A percentile compares a stretch with the other conserved stretches of the same genome.
Conservation (phyloP, 2,797 vertebrate genomes). For the Sus cebifrons region DNA sequence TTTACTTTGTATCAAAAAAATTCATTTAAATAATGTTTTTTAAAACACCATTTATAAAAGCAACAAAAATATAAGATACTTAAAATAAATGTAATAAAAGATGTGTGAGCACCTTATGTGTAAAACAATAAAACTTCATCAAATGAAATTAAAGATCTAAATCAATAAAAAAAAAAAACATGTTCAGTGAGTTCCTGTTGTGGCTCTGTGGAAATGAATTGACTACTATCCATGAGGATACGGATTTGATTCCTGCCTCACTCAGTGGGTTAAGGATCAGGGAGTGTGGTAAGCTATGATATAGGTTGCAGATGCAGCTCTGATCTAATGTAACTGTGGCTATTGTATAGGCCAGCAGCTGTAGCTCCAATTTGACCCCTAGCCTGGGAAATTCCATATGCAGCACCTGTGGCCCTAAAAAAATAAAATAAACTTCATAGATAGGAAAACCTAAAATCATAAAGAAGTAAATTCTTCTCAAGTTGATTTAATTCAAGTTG, state of each 20-base stretch:
- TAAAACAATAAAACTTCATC: slow-evolving; percentile 30
- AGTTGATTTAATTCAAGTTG: neutral
- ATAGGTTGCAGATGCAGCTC: too few relatives aligned
- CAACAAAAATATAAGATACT: slow-evolving; percentile 51
- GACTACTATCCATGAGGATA: too few relatives aligned
- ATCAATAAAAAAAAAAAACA: neutral
- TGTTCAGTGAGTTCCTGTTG: too few relatives aligned
- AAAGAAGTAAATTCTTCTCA: neutral
- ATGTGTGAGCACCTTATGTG: neutral
- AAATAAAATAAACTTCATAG: neutral
- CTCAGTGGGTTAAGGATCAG: too few relatives aligned
- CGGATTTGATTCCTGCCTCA: too few relatives aligned
- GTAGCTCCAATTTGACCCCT: too few relatives aligned
- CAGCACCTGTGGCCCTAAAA: too few relatives aligned
- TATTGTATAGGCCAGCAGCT: too few relatives aligned
- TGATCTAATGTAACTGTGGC: too few relatives aligned
- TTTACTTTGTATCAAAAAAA: neutral
- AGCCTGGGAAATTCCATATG: too few relatives aligned
- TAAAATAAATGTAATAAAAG: slow-evolving; percentile 57
- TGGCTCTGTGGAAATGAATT: too few relatives aligned
- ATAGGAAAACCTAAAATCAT: neutral
- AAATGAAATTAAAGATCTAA: slow-evolving; percentile 39
- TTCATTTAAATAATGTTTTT: neutral
- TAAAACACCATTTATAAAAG: slow-evolving; percentile 37
- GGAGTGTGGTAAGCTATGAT: too few relatives aligned